These are phyloP conservation scores for Bellardia pandia DNA, from an alignment of 2,888 invertebrate genomes.

Conservation along the genomic window DNA sequence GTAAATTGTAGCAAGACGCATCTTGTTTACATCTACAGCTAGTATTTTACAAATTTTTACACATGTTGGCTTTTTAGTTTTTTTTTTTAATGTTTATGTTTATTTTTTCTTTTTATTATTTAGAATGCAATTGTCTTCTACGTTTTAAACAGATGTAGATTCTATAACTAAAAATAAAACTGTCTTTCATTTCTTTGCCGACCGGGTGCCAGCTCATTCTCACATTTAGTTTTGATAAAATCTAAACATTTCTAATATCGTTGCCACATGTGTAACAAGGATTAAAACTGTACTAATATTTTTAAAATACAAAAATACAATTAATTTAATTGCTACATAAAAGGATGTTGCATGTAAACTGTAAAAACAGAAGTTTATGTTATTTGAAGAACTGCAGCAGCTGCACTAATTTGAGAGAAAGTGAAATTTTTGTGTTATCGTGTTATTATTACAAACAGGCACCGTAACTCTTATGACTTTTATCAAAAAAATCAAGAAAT, in stretches of 20 bases:
- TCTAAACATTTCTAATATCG: slow-evolving; percentile 37
- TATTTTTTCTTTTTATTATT: background rate
- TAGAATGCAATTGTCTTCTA: slow-evolving; percentile 27
- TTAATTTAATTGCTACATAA: background rate
- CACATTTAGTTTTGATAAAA: slow-evolving; percentile 6
- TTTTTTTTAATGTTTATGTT: background rate
- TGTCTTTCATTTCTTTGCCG: background rate
- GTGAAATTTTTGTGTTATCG: background rate
- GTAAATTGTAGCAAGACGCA: background rate
- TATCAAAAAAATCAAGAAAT: too few relatives aligned
- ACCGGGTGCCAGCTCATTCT: background rate
- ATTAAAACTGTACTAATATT: slow-evolving; percentile 12
- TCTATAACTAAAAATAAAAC: slow-evolving; percentile 29
- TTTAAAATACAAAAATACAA: slow-evolving; percentile 15
- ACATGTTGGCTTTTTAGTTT: slow-evolving; percentile 8
- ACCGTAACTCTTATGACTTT: too few relatives aligned
- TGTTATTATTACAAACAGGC: too few relatives aligned
- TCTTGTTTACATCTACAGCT: background rate
- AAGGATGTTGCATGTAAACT: background rate
- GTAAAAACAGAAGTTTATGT: slow-evolving; percentile 47
- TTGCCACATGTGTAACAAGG: slow-evolving; percentile 20
- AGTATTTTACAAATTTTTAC: slow-evolving; percentile 34
- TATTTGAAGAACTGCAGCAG: slow-evolving; percentile 33
- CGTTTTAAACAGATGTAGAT: slow-evolving; percentile 53
- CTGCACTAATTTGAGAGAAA: slow-evolving; percentile 10